Evolutionary conservation across 2,888 invertebrate species (phyloP), one percentile per base, ranked within the genome.

Genomic region (Bombylius discolor): DNA sequence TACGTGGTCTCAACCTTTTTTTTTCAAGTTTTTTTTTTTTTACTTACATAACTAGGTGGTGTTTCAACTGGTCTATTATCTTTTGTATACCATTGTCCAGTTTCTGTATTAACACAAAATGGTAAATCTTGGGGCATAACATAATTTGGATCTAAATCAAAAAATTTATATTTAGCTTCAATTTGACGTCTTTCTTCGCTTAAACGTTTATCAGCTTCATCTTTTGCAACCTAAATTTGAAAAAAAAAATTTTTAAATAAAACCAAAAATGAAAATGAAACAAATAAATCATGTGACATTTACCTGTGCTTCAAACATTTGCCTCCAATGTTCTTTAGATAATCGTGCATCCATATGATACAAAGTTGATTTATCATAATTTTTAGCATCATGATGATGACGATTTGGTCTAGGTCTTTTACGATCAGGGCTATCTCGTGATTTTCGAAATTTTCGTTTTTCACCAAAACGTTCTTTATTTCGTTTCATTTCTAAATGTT

Each of bases 221-320:
- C 69, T 49, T 69, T 66, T 5, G 73, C 74, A 45, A 74, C 72
- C 70, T 71, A 48, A 33, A 53, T 31, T 54, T 39, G 5, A 14
- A 46, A 55, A 13, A 42, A 31, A 47, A 11, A 14, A 23, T 31
- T 3, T 23, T 23, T 2, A 23, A n/a, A 44, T 49, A 3, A 33
- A 34, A 5, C 49, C 5, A 13, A 50, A 45, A 39, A 14, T 53
- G 8, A 47, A 60, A 47, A 47, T 33, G 54, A 42, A n/a, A 34
- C 5, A 31, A 47, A 42, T 36, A 52, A 31, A 39, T 42, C n/a
- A 31, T 23, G 23, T 23, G 23, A n/a, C 4, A 33, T 36, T 58
- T 58, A 70, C 70, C 66, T 72, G 70, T 11, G 67, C 67, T 53
- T 71, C 74, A 58, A 74, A 74, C 42, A 73, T 61, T 56, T 72